Evolutionary conservation across 2,797 vertebrate genomes (phyloP), one percentile per base, ranked within the genome.

Genomic region (Neopelma chrysocephalum): DNA sequence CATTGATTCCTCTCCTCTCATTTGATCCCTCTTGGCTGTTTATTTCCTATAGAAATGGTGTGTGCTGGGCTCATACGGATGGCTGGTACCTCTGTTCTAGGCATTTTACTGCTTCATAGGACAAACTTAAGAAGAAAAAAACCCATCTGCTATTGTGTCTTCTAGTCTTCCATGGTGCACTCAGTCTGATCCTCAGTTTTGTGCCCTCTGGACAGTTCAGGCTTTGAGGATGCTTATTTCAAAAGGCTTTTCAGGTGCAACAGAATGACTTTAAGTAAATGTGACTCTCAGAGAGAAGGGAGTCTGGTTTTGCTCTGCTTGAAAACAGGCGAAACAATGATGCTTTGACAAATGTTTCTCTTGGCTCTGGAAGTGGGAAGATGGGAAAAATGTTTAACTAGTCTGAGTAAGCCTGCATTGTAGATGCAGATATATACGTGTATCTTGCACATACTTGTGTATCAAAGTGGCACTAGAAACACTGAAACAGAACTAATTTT

Each of bases 221-320:
- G 45, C 78, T 73, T 66, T 66, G 36, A 70, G 2, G 1, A 53
- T 81, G 34, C 21, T 56, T 77, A 60, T 92, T 65, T 93, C 62
- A 60, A 84, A 91, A 82, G 54, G 36, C 54, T 86, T 88, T 95
- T 97, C 86, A 65, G 79, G 61, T 94, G 66, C 80, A 94, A 76
- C 21, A 42, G 26, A 66, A 86, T 96, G 75, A 93, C 80, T 94
- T 91, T 94, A 93, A 96, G 40, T 58, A 73, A 70, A 64, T 47
- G 40, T 69, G 94, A 91, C 82, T 87, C 80, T 86, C 40, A 15
- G 34, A 92, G 64, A 51, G 69, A 90, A 84, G 34, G 43, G 32
- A 70, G 6, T 26, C 18, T 75, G 11, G 12, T 69, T 93, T 53
- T 76, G 11, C 27, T 23, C 11, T 78, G n/a, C 43, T 80, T 87